Evolutionary conservation across 2,797 vertebrate species (phyloP).

Genomic region (Falco concolor): DNA sequence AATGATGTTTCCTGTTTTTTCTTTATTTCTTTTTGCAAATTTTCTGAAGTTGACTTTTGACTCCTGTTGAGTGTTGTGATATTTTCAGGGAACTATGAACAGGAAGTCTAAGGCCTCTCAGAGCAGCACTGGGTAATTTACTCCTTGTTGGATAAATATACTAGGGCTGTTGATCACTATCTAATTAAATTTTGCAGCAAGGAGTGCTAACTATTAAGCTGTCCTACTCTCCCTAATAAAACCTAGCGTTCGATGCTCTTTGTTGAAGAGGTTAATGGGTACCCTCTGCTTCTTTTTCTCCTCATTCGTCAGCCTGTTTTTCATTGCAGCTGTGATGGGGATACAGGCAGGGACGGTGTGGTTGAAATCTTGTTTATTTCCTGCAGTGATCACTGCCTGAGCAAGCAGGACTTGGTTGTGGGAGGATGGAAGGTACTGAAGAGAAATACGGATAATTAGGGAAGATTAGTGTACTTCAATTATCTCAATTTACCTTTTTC

Average conservation of each 20-base stretch:
- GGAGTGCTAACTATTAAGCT: background rate
- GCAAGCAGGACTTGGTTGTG: background rate
- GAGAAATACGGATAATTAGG: background rate
- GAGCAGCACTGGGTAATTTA: background rate
- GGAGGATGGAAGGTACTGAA: background rate
- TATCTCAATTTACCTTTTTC: background rate
- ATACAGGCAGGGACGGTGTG: background rate
- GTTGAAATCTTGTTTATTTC: conserved; percentile 20
- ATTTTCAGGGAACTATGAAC: background rate
- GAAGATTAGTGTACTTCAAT: background rate
- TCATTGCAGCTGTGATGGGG: background rate
- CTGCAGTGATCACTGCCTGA: background rate
- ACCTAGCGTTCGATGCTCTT: background rate
- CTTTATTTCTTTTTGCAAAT: background rate
- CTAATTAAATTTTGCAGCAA: background rate
- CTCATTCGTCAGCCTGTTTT: background rate
- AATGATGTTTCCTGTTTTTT: background rate
- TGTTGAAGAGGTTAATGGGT: conserved; percentile 1
- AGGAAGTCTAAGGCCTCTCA: background rate
- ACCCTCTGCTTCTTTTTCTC: background rate
- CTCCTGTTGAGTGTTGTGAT: background rate
- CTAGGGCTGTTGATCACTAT: background rate
- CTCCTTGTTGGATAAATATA: background rate
- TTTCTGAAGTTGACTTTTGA: background rate
- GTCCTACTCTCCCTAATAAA: background rate